Base-by-base conservation (phyloP, 2,797 vertebrate genomes). In the Coranthus polyacanthus region DNA sequence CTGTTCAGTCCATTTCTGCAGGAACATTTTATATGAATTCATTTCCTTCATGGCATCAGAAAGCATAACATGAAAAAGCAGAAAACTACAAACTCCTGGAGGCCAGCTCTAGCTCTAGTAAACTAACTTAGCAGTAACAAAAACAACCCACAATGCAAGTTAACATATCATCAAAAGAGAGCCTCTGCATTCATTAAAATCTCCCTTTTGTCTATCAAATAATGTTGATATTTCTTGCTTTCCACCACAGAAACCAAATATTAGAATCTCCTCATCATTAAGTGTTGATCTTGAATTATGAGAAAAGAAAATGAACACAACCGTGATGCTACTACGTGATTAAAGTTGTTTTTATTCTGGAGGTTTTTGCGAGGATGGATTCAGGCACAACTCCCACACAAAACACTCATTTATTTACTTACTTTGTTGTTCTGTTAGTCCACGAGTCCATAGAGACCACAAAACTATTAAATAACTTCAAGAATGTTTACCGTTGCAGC, bases 361-460 rank as follows among this genome's bases (percentile, higher is more conserved):
- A 32, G 29, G 29, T 32, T 32, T 32, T 32, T 1, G 3, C n/a
- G 29, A 32, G 8, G 10, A 32, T 32, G 7, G 29, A 32, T 13
- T 65, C 15, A 13, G 13, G 21, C 34, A n/a, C 20, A 26, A 45
- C 26, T 32, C 22, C 42, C 36, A 22, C n/a, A 22, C 34, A 53
- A 38, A 53, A 32, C 13, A 43, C 20, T 15, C 39, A 10, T 22
- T 56, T 24, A 43, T 56, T 17, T 22, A n/a, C 26, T 58, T 58
- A 26, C 4, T 29, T 13, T 36, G 37, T 6, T 57, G 15, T 17
- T n/a, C 2, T 4, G 15, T 53, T 22, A 20, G 16, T 32, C 29
- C 29, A 8, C 38, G 9, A 37, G 13, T 26, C 5, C 20, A 39
- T 6, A 20, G 22, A 55, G n/a, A 36, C 17, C 32, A 3, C 18